These are phyloP conservation scores for Littorina saxatilis DNA, from an alignment of 1,140 invertebrate genomes.

Conservation along the genomic window DNA sequence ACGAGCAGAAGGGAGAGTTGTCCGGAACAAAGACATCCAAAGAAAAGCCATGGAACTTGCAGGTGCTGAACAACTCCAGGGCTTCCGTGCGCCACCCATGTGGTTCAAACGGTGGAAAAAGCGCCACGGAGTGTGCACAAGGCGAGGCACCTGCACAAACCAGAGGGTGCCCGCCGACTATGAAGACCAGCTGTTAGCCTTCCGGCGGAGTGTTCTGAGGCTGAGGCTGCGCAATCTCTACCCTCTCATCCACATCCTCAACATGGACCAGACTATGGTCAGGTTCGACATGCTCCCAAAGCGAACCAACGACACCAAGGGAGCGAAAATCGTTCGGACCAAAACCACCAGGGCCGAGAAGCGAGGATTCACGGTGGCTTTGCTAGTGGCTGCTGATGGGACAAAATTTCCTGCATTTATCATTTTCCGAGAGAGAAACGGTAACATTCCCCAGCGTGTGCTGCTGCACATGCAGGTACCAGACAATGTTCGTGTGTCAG, in stretches of 20 bases:
- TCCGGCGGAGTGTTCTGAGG: background rate
- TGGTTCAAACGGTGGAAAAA: too few relatives aligned
- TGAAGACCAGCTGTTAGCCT: background rate
- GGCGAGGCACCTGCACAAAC: background rate
- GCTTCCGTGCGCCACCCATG: background rate
- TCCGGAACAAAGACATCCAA: background rate
- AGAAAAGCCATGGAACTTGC: background rate
- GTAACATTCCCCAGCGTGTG: background rate
- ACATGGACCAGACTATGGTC: background rate
- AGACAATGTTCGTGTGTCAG: background rate
- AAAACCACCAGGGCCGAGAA: background rate
- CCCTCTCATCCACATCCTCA: background rate
- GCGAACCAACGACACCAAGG: background rate
- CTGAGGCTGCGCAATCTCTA: background rate
- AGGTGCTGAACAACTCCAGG: background rate
- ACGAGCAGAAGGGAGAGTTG: background rate
- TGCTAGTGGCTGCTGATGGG: background rate
- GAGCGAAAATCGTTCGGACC: background rate
- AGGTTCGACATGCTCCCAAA: too few relatives aligned
- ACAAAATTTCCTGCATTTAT: background rate
- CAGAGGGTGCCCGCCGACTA: background rate
- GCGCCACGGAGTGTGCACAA: background rate
- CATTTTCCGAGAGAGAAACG: background rate
- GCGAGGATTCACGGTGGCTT: background rate
- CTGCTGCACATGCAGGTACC: background rate